Conservation (phyloP, 2,888 invertebrate species). For the Tenthredo distinguenda region DNA sequence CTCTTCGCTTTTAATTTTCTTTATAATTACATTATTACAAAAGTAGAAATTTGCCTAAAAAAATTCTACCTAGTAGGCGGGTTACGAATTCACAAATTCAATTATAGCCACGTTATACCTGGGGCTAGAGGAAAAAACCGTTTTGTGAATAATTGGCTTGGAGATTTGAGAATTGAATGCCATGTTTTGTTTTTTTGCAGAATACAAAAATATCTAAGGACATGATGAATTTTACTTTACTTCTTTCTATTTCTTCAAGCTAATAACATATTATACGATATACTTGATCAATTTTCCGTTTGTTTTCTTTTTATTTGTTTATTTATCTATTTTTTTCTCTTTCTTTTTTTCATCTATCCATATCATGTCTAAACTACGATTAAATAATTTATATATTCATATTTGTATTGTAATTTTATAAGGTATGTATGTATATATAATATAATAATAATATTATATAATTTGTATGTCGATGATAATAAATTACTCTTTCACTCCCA, state of each 20-base stretch:
- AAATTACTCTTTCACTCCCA: constrained; percentile 40
- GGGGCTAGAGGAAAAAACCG: neutral
- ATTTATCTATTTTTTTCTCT: neutral
- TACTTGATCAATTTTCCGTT: neutral
- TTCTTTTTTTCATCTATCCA: neutral
- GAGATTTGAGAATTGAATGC: neutral
- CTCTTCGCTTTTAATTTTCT: neutral
- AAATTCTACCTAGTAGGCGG: neutral
- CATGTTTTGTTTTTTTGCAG: neutral
- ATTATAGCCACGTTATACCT: neutral
- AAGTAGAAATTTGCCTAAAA: constrained; percentile 38
- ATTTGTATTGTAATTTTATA: constrained; percentile 61
- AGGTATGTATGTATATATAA: neutral
- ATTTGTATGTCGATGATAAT: constrained; percentile 39
- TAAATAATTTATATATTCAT: constrained; percentile 17
- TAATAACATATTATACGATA: constrained; percentile 11
- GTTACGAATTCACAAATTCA: neutral
- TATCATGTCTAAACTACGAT: constrained; percentile 5
- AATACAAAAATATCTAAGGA: constrained; percentile 41
- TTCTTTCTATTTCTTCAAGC: neutral
- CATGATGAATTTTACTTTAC: constrained; percentile 9
- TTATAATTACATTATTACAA: constrained; percentile 35
- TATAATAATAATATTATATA: constrained; percentile 24
- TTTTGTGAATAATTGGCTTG: neutral
- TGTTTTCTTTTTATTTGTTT: neutral